Evolutionary conservation across 1,140 invertebrate genomes (phyloP).

Genomic region (Megalonaias nervosa): DNA sequence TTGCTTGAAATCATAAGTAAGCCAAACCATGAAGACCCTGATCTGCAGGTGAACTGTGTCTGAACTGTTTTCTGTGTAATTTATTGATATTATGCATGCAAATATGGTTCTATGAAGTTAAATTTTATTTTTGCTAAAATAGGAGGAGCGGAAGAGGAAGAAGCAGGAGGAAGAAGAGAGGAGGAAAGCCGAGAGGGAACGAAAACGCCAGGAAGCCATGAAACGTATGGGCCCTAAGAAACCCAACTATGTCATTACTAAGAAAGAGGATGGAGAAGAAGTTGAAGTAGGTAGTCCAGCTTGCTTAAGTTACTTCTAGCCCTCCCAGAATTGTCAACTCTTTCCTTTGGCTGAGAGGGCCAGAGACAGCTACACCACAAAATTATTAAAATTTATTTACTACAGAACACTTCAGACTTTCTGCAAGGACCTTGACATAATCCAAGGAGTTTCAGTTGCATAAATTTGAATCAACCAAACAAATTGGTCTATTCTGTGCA

Average conservation of each 20-base stretch:
- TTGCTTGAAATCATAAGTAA: too few species aligned
- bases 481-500: too few species aligned
- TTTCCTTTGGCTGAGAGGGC: not conserved
- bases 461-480: too few species aligned
- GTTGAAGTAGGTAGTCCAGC: slow-evolving; percentile 25
- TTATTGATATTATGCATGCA: too few species aligned
- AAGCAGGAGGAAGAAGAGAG: slow-evolving; percentile 55
- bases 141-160: slow-evolving; percentile 55
- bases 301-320: not conserved
- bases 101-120: not conserved
- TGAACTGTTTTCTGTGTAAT: too few species aligned
- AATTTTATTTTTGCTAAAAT: not conserved
- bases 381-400: not conserved
- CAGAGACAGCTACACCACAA: not conserved
- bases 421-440: slow-evolving; percentile 1
- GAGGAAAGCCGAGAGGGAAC: slow-evolving; percentile 52
- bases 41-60: too few species aligned
- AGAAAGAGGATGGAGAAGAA: slow-evolving; percentile 45
- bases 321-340: not conserved
- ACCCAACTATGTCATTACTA: slow-evolving; percentile 62
- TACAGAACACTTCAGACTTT: not conserved
- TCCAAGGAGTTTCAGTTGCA: too few species aligned
- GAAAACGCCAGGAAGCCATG: slow-evolving; percentile 53
- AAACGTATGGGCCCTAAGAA: slow-evolving; percentile 47
- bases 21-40: too few species aligned